These are phyloP conservation scores for Camelus bactrianus DNA, from an alignment of 2,113 vertebrate species.

Conservation along the genomic window DNA sequence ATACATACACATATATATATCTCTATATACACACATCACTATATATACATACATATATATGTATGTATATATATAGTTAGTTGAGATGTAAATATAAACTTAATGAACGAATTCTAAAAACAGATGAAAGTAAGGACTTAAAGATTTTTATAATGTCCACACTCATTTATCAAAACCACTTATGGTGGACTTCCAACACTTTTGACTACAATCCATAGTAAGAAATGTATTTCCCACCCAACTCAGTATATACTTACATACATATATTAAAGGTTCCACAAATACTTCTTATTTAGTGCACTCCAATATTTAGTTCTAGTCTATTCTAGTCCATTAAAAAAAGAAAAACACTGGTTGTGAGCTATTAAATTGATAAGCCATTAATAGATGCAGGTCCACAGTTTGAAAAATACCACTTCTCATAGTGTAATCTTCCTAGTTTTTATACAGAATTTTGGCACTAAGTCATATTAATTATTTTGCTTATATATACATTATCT, in stretches of 20 bases:
- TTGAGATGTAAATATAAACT: constrained; percentile 52
- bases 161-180: constrained; percentile 27
- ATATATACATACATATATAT: background rate
- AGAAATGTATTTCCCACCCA: constrained; percentile 50
- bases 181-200: constrained; percentile 1
- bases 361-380: background rate
- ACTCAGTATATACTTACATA: background rate
- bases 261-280: background rate
- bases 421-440: background rate
- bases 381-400: background rate
- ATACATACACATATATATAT: background rate
- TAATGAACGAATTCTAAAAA: constrained; percentile 59
- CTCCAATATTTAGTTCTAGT: background rate
- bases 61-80: background rate
- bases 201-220: background rate
- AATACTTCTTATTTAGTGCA: constrained; percentile 4
- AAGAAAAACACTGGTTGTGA: background rate
- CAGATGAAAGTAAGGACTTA: background rate
- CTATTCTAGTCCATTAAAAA: constrained; percentile 2
- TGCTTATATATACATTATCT: background rate
- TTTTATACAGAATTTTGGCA: background rate
- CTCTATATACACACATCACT: background rate
- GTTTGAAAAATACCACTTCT: constrained; percentile 36
- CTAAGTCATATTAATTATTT: constrained; percentile 8
- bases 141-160: constrained; percentile 16